Evolutionary conservation across 2,888 invertebrate genomes (phyloP), one percentile per base, ranked within the genome.

Genomic region (Linnaemya tessellans): DNA sequence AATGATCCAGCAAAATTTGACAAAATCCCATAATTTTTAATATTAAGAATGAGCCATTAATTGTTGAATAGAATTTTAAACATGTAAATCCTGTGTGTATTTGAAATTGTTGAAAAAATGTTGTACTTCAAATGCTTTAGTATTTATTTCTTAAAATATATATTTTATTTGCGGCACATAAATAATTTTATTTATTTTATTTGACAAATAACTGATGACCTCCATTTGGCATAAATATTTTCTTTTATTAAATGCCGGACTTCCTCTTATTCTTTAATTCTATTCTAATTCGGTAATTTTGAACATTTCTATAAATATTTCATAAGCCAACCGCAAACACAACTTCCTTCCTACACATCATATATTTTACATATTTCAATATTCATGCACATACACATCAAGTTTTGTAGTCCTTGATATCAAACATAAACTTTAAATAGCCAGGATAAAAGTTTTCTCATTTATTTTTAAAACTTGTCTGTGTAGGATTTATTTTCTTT

Each of bases 161-260:
- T 46, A n/a, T 43, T n/a, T n/a, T 13, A 13, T 46, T 46, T n/a
- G 30, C 11, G 15, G 5, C 4, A 20, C 20, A 51, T 4, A 51
- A 20, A 51, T 51, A 5, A n/a, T n/a, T 30, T 2, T 3, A 30
- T 3, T 30, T 30, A 3, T 46, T 46, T 5, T n/a, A 5, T 46
- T 4, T 77, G 54, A 84, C 67, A 84, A 84, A 74, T 67, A 77
- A 62, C 68, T 81, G 84, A 73, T 81, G 84, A 51, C 80, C 77
- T 49, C 73, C 68, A 84, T 78, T 80, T 81, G 77, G 64, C 62
- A 64, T 70, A 68, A n/a, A n/a, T n/a, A n/a, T n/a, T 64, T 70
- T 70, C 56, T 56, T 75, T 62, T 62, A 25, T 56, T 56, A 41
- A 62, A 81, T 75, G 25, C 62, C 56, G 70, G 75, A 67, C 46